Evolutionary conservation across 2,113 vertebrate species (phyloP), one percentile per base, ranked within the genome.

Genomic region (Antigone vipio): DNA sequence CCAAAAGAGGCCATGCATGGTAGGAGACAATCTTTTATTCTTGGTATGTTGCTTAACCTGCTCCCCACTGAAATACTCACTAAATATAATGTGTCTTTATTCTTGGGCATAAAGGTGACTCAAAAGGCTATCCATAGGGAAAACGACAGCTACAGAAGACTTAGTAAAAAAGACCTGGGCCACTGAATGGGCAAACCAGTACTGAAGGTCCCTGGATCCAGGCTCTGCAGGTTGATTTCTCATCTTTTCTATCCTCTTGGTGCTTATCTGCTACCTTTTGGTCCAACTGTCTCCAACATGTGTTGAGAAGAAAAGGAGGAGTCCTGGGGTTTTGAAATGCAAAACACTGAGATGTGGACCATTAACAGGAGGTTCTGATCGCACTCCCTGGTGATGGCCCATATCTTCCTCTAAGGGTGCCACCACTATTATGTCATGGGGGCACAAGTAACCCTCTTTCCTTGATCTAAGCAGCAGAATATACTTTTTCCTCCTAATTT

Each of bases 261-360:
- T 92, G 95, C 74, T 97, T 95, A 96, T 97, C 95, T 91, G 90
- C 50, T 95, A 93, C 77, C 58, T 94, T 97, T 76, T 92, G 89
- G 97, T 95, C 75, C 55, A 62, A n/a, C 85, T 17, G 95, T 91
- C 95, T 78, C 50, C 63, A 69, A 53, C 9, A 79, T 30, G 83
- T 73, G 55, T 22, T 60, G 67, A 95, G 67, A 94, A 56, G 45
- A 84, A 96, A 97, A 91, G 50, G 32, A 91, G 60, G 58, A 85
- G 34, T 91, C 92, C 91, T 63, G 15, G 42, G 35, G 76, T 97
- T 94, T 96, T 96, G 95, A 97, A 97, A 97, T 40, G 23, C 50
- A 72, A 47, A 94, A 60, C 89, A 88, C 60, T 89, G 90, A 96
- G 95, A 93, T 79, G 68, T 73, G 92, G 79, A 95, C 92, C 82